Evolutionary conservation across 2,888 invertebrate genomes (phyloP).

Genomic region (Tridacna crocea): DNA sequence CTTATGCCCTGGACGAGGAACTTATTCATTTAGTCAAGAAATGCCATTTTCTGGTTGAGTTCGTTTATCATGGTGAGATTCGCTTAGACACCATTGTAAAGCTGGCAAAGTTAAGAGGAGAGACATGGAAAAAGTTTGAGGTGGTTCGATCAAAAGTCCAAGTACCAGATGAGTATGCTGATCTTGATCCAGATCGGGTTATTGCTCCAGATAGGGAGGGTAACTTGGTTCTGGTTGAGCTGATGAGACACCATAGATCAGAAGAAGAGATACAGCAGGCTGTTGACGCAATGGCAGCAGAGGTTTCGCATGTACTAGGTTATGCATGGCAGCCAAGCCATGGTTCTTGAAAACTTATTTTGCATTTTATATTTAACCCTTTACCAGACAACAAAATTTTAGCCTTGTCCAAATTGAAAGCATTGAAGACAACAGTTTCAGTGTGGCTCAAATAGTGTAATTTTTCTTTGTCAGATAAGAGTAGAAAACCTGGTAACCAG

Average conservation of each 20-base stretch:
- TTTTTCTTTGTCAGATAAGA: too few relatives aligned
- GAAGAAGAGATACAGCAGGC: conserved; percentile 44
- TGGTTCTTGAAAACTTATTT: neutral
- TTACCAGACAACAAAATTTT: conserved; percentile 4
- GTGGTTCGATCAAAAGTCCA: conserved; percentile 64
- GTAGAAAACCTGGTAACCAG: neutral
- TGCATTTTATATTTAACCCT: neutral
- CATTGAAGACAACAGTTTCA: too few relatives aligned
- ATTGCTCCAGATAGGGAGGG: conserved; percentile 64
- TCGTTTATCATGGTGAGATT: conserved; percentile 71
- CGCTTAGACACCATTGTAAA: conserved; percentile 59
- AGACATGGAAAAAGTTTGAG: conserved; percentile 66
- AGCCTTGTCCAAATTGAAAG: neutral
- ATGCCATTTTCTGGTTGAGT: conserved; percentile 63
- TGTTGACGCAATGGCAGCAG: conserved; percentile 27
- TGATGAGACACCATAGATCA: conserved; percentile 56
- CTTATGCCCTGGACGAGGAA: conserved; percentile 60
- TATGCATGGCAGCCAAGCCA: conserved; percentile 49
- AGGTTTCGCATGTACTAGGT: conserved; percentile 46
- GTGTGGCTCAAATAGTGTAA: too few relatives aligned
- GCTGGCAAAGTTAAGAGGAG: conserved; percentile 62
- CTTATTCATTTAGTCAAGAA: conserved; percentile 62
- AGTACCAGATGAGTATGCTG: conserved; percentile 50
- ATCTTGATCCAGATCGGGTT: conserved; percentile 70
- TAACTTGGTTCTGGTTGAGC: conserved; percentile 55